Base-by-base conservation (phyloP, 2,888 invertebrate genomes). In the Polyommatus icarus region DNA sequence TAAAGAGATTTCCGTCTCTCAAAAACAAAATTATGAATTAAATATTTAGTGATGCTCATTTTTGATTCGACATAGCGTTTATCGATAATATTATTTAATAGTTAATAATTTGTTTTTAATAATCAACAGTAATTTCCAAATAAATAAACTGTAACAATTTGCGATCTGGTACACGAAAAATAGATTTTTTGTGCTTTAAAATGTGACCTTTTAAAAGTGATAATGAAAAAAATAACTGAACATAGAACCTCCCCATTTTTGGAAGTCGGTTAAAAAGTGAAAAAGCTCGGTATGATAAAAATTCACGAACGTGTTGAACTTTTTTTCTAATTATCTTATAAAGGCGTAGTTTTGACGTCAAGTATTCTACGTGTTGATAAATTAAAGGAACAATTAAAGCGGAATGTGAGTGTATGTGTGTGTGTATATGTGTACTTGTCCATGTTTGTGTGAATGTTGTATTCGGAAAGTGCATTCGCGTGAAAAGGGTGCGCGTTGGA, bases 371-470 rank as follows among this genome's bases (percentile, higher is more conserved):
- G 82, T 83, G 83, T 84, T 86, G 85, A 86, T 86, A 84, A 85
- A 85, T 87, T 87, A 85, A 87, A 88, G 84, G 84, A 86, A 88
- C 87, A 90, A 89, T 89, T 87, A 88, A 89, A 87, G 84, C 84
- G 83, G 77, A 80, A 57, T 80, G 79, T 80, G 76, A 61, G 59
- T 82, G 87, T 87, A 85, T 87, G 87, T 50, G 85, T 85, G 80
- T 81, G 82, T 80, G 81, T 81, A 78, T 79, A 83, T 84, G 81
- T 80, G 78, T 79, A 76, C 73, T 57, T 71, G 54, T 61, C 46
- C 18, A 29, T 18, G n/a, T 36, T 46, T 75, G 57, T 71, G 77
- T 67, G 71, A 73, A 57, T 59, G 18, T 77, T 75, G 76, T 78
- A 79, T 80, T 79, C 78, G 79, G 46, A 76, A 75, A 80, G 82